These are phyloP conservation scores for Globodera ellingtonae DNA, from an alignment of 1,140 invertebrate species.

Conservation along the genomic window DNA sequence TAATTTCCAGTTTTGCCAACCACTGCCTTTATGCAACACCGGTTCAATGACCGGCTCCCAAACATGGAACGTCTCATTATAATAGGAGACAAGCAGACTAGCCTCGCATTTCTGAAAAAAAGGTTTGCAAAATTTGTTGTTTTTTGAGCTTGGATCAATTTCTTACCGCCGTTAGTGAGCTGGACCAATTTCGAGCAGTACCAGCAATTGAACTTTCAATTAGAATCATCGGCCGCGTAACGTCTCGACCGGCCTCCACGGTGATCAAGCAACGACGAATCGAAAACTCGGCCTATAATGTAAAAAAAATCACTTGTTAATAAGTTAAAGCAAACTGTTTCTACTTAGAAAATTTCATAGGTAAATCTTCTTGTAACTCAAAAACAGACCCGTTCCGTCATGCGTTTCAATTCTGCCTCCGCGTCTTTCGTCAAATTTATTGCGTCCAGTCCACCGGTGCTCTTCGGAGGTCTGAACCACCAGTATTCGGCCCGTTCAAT, in stretches of 20 bases:
- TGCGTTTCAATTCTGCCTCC: background rate
- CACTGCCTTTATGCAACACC: conserved; percentile 71
- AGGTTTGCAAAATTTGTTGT: background rate
- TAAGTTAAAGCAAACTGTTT: no score
- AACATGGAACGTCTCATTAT: conserved; percentile 83
- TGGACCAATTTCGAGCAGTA: conserved; percentile 82
- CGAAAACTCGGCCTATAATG: conserved; percentile 63
- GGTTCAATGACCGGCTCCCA: conserved; percentile 97
- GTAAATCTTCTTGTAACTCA: no score
- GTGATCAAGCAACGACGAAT: conserved; percentile 73
- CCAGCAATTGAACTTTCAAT: conserved; percentile 79
- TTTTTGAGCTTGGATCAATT: no score
- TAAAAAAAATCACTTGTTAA: background rate
- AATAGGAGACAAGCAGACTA: conserved; percentile 83
- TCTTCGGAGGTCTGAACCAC: conserved; percentile 48
- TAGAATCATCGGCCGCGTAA: conserved; percentile 84
- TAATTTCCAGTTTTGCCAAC: conserved; percentile 80
- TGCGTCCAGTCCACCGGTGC: conserved; percentile 4
- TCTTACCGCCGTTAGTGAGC: conserved; percentile 56
- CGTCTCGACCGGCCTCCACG: conserved; percentile 83
- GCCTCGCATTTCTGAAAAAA: conserved; percentile 69
- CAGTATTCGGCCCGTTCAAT: conserved; percentile 55
- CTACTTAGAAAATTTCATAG: no score
- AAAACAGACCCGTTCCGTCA: background rate
- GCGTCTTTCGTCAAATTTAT: background rate